Evolutionary conservation across 2,888 invertebrate genomes (phyloP), one percentile per base, ranked within the genome.

Genomic region (Amblyteles armatorius): DNA sequence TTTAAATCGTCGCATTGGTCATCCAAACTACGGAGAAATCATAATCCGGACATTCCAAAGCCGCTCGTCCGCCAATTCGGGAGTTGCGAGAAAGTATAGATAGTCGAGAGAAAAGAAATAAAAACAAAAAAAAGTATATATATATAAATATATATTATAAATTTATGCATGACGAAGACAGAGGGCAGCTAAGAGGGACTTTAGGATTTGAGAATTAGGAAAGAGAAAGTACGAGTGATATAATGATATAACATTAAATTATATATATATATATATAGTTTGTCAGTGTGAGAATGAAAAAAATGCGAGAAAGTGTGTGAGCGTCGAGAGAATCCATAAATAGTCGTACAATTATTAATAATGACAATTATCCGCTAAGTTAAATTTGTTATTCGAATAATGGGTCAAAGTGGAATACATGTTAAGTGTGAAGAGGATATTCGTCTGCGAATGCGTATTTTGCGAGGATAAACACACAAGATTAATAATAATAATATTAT

Each of bases 61-160:
- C 29, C 60, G 16, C 79, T 52, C n/a, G 79, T 76, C 82, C 82
- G 82, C 76, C 79, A 57, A 82, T 82, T 84, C 82, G 84, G 74
- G 84, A 83, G 79, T 82, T 63, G 80, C 82, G 82, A 82, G 85
- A 85, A 85, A 85, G 85, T 85, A 85, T 85, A 85, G 79, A 79
- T 82, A 85, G 50, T 60, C 48, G 77, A 80, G 79, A 16, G 50
- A 65, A 52, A 79, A 79, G 13, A 77, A 55, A 79, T 40, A 11
- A 69, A 22, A 65, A 65, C 16, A 33, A 50, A 48, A 63, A 65
- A 7, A 71, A 29, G 48, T 65, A 82, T 71, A 69, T 82, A 79
- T 74, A 76, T 57, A 69, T 65, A 72, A 19, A 79, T 76, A 60
- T 60, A 60, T 69, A 71, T 71, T 82, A 74, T 72, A 52, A 74